These are phyloP conservation scores for Muricea muricata DNA, from an alignment of 92 coral and sea anemone species.

Conservation along the genomic window DNA sequence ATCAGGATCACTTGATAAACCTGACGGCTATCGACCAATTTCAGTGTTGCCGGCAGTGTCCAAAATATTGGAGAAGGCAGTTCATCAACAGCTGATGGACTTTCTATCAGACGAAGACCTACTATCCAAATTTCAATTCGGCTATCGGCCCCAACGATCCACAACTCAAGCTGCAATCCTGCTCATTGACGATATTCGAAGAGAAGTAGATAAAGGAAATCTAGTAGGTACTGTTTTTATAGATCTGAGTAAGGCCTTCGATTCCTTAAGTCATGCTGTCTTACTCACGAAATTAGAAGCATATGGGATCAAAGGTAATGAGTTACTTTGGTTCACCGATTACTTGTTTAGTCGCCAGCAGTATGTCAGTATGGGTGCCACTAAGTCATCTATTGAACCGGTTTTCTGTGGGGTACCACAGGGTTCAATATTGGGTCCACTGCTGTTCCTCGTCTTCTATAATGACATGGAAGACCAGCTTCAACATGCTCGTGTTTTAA, in stretches of 20 bases:
- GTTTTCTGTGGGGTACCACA: not conserved
- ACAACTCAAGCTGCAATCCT: not conserved
- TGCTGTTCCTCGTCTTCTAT: not conserved
- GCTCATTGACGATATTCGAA: not conserved
- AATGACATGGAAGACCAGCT: not conserved
- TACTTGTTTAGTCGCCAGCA: too few species aligned
- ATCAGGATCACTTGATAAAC: too few species aligned
- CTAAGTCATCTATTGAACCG: too few species aligned
- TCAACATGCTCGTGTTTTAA: not conserved
- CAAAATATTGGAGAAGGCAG: too few species aligned
- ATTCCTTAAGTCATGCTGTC: too few species aligned
- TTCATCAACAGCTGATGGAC: too few species aligned
- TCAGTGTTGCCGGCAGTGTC: too few species aligned
- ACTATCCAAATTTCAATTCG: too few species aligned
- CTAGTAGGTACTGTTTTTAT: slow-evolving; percentile 2
- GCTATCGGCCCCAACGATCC: too few species aligned
- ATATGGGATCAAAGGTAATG: not conserved
- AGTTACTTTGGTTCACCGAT: not conserved
- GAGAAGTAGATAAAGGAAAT: slow-evolving; percentile 19
- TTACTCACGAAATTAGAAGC: too few species aligned
- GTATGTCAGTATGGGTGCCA: not conserved
- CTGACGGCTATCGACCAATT: too few species aligned
- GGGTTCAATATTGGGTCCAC: slow-evolving; percentile 9
- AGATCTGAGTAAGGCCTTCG: not conserved
- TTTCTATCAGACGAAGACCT: too few species aligned